Conservation (phyloP, 1,140 invertebrate species). For the Oedothorax gibbosus region DNA sequence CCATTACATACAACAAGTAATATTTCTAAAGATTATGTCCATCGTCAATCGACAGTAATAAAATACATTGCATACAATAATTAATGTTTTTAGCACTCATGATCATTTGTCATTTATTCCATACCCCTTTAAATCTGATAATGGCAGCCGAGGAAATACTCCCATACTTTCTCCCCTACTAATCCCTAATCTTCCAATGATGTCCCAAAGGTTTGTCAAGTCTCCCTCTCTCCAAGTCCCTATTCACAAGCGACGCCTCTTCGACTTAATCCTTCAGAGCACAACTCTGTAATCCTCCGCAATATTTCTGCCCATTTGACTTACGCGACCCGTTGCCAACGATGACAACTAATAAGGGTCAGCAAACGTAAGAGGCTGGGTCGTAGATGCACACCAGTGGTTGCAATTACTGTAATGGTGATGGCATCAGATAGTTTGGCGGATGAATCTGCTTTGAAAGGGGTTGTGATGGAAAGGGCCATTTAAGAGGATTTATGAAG, state of each 20-base stretch:
- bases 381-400: not conserved
- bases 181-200: conserved; percentile 19
- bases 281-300: conserved; percentile 32
- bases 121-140: not conserved
- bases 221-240: not conserved
- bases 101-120: too few species aligned
- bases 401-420: conserved; percentile 36
- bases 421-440: not conserved
- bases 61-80: too few species aligned
- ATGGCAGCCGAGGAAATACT: not conserved
- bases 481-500: too few species aligned
- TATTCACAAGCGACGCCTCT: not conserved
- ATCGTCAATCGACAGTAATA: too few species aligned
- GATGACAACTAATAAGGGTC: conserved; percentile 38
- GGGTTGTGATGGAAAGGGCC: too few species aligned
- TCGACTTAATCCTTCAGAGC: conserved; percentile 27
- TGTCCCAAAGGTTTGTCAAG: conserved; percentile 37
- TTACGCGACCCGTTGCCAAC: conserved; percentile 5
- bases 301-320: conserved; percentile 53
- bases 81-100: too few species aligned
- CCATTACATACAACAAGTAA: too few species aligned
- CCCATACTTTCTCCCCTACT: not conserved
- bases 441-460: not conserved
- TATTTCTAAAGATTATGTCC: too few species aligned
- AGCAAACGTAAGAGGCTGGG: not conserved